Evolutionary conservation across 2,113 vertebrate genomes (phyloP), one percentile per base, ranked within the genome.

Genomic region (Peromyscus leucopus): DNA sequence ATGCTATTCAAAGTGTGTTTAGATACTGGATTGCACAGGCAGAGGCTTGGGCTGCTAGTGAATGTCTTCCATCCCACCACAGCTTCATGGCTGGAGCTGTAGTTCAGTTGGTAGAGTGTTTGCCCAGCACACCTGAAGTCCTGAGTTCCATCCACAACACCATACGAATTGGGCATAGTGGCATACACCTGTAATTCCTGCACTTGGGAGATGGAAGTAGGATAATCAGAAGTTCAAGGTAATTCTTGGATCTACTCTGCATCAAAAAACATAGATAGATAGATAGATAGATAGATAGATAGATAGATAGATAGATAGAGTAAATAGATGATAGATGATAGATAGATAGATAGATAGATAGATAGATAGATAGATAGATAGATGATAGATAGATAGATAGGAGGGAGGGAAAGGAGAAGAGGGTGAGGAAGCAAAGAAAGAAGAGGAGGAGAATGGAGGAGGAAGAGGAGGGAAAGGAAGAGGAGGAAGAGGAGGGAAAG

Each of bases 361-460:
- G 5, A 71, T 1, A 46, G 39, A 24, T 3, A 46, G 67, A 39
- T 67, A 83, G 67, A 46, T 24, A 46, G 74, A 75, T 5, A n/a
- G 71, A 72, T 11, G 72, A 42, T 39, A 67, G 65, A 76, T 26
- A 80, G 17, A 57, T 5, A 55, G 31, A 13, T 9, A 65, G 28
- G 13, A 79, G 6, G 11, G 15, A 51, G 15, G 26, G 46, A 63
- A 46, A 19, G n/a, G 7, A 42, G n/a, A 65, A 31, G 16, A 42
- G 31, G 13, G n/a, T 16, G 4, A 13, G 21, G 21, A 22, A 59
- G 21, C 33, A 71, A 82, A 12, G 33, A 9, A n/a, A 59, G 55
- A 4, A 59, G 2, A 17, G 33, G 19, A 24, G 4, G 48, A 2
- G 19, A 39, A 6, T 2, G 19, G 59, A 12, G 8, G 59, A 2